A percentile compares a stretch with the other conserved stretches of the same genome.
Evolutionary conservation across 2,113 vertebrate species (phyloP).

Genomic region (Pycnonotus jocosus): DNA sequence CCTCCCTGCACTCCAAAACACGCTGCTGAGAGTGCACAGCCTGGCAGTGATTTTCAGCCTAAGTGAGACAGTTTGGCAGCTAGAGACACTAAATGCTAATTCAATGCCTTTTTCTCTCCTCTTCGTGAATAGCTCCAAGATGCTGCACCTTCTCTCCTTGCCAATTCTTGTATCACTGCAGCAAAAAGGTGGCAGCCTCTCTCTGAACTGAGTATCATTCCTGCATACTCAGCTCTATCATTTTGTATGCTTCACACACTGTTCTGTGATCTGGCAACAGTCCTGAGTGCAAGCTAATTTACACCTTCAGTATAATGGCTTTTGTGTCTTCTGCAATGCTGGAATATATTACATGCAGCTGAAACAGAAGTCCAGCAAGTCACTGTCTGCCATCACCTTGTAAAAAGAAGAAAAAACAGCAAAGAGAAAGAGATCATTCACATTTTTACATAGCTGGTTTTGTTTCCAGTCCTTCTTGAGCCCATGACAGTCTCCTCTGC

Average conservation of each 20-base stretch:
- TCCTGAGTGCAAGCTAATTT: slow-evolving; percentile 15
- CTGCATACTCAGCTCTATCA: neutral
- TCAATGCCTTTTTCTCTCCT: neutral
- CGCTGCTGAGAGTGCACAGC: neutral
- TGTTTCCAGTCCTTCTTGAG: neutral
- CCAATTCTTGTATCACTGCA: neutral
- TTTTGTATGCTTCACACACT: neutral
- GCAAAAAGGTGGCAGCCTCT: neutral
- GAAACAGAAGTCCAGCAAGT: slow-evolving; percentile 11
- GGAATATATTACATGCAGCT: neutral
- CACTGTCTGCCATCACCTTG: neutral
- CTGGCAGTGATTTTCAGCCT: neutral
- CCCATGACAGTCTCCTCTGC: neutral
- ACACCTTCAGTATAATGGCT: neutral
- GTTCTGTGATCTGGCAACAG: neutral
- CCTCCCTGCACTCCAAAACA: neutral
- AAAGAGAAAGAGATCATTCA: neutral
- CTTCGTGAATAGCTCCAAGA: neutral
- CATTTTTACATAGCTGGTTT: neutral
- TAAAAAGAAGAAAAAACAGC: neutral
- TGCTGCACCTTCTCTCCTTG: neutral
- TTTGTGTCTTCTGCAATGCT: neutral
- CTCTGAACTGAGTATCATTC: neutral
- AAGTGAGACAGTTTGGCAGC: neutral
- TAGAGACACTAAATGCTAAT: neutral